A percentile compares a stretch with the other conserved stretches of the same genome.
Conservation (phyloP, 2,113 vertebrate species). For the Myotis yumanensis region DNA sequence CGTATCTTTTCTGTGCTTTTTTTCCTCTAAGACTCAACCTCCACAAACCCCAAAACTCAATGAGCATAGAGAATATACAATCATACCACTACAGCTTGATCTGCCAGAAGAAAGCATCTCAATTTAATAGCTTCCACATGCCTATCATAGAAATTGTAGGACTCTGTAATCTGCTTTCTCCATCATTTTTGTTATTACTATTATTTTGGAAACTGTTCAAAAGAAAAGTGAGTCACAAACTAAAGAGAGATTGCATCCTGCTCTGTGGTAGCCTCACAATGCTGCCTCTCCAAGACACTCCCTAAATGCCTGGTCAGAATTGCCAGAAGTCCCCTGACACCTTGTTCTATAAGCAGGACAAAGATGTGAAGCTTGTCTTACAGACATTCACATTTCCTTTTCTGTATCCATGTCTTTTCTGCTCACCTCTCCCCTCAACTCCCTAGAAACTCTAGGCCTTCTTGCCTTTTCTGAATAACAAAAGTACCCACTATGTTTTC, state of each 20-base stretch:
- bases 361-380: neutral
- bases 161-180: slow-evolving; percentile 75
- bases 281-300: neutral
- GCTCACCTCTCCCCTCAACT: neutral
- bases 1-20: neutral
- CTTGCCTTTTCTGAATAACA: neutral
- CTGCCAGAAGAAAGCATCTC: slow-evolving; percentile 15
- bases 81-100: neutral
- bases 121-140: slow-evolving; percentile 77
- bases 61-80: neutral
- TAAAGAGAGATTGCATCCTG: neutral
- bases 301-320: neutral
- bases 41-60: neutral
- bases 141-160: slow-evolving; percentile 77
- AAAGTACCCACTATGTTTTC: neutral
- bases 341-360: neutral
- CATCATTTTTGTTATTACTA: slow-evolving; percentile 79
- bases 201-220: slow-evolving; percentile 77
- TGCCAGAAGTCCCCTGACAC: neutral
- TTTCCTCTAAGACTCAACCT: neutral
- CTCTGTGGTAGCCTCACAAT: neutral
- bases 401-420: neutral
- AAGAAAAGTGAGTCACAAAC: slow-evolving; percentile 46
- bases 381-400: neutral
- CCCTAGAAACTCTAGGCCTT: neutral